Evolutionary conservation across 2,888 invertebrate genomes (phyloP).

Genomic region (Sicus ferrugineus): DNA sequence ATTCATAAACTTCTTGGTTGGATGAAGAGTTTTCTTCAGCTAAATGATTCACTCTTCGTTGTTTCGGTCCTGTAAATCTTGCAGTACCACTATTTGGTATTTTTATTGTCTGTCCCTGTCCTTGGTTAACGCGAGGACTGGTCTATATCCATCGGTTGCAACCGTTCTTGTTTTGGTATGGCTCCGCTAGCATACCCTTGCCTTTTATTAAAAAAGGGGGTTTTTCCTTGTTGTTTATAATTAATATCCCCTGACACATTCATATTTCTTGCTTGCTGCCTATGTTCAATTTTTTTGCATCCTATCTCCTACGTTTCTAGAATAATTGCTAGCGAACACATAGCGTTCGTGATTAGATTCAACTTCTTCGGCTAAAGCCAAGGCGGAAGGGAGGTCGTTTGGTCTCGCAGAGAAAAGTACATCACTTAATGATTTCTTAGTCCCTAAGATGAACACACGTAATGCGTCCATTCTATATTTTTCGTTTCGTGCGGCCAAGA

Average conservation of each 20-base stretch:
- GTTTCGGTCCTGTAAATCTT: too few relatives aligned
- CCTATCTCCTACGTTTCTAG: too few relatives aligned
- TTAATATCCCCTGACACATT: not conserved
- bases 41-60: slow-evolving; percentile 37
- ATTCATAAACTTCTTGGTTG: not conserved
- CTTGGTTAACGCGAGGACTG: slow-evolving; percentile 1
- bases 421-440: slow-evolving; percentile 35
- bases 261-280: not conserved
- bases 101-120: too few relatives aligned
- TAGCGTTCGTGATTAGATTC: slow-evolving; percentile 34
- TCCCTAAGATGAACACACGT: slow-evolving; percentile 35
- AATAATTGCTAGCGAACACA: slow-evolving; percentile 25
- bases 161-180: not conserved
- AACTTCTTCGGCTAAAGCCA: slow-evolving; percentile 29
- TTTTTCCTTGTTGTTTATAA: not conserved
- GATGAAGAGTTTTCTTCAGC: slow-evolving; percentile 18
- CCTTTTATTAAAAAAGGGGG: not conserved
- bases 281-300: not conserved
- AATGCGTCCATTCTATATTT: slow-evolving; percentile 38
- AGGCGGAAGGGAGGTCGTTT: slow-evolving; percentile 27
- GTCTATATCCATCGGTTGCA: too few relatives aligned
- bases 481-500: slow-evolving; percentile 23
- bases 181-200: not conserved
- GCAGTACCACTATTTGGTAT: slow-evolving; percentile 35
- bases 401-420: slow-evolving; percentile 35